Evolutionary conservation across 1,140 invertebrate genomes (phyloP).

Genomic region (Solen grandis): DNA sequence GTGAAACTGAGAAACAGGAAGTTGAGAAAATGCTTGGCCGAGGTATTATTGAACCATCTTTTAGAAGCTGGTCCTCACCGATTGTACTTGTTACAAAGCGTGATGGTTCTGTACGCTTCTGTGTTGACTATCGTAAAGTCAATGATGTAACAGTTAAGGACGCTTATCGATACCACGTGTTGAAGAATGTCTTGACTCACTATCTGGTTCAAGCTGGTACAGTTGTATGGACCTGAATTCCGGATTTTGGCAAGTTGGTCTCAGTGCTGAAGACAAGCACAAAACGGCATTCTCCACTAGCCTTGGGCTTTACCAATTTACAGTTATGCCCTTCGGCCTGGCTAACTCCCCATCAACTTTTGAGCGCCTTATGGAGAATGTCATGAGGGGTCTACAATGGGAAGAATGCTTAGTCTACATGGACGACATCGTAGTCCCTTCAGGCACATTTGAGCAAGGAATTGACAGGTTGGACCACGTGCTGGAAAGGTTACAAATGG

Average conservation of each 20-base stretch:
- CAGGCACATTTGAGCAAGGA: constrained; percentile 6
- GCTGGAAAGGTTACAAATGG: constrained; percentile 48
- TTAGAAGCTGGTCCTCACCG: constrained; percentile 12
- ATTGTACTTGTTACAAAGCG: constrained; percentile 63
- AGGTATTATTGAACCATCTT: constrained; percentile 39
- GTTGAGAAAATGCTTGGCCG: constrained; percentile 33
- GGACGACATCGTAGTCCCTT: constrained; percentile 55
- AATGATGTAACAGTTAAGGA: constrained; percentile 66
- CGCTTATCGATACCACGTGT: constrained; percentile 62
- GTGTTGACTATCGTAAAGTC: constrained; percentile 65
- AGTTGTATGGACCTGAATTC: constrained; percentile 54
- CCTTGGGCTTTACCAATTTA: constrained; percentile 55
- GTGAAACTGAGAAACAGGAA: constrained; percentile 1
- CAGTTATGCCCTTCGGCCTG: constrained; percentile 43
- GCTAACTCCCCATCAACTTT: constrained; percentile 58
- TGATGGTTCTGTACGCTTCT: constrained; percentile 57
- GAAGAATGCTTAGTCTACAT: constrained; percentile 47
- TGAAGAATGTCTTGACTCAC: constrained; percentile 61
- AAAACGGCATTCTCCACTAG: constrained; percentile 73
- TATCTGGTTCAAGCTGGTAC: constrained; percentile 55
- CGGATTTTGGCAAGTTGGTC: constrained; percentile 78
- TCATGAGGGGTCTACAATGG: constrained; percentile 55
- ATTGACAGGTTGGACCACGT: constrained; percentile 48
- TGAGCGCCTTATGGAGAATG: constrained; percentile 65
- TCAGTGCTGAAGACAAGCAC: constrained; percentile 71